Base-by-base conservation (phyloP, 2,797 vertebrate genomes). In the Harpagifer antarcticus region DNA sequence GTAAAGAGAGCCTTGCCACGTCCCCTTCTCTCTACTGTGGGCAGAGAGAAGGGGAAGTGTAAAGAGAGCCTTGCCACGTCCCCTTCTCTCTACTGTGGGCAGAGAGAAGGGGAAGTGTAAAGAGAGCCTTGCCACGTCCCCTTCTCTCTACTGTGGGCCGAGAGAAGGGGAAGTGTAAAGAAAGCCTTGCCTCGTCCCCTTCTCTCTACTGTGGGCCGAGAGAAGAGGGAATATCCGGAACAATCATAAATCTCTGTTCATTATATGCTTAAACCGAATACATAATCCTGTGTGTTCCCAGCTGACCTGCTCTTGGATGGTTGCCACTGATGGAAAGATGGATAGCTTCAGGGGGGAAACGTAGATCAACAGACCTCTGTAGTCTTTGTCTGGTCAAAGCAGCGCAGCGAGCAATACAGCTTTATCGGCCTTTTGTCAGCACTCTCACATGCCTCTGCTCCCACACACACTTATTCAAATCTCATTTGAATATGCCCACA, bases 341-440 rank as follows among this genome's bases (percentile, higher is more conserved):
- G 71, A 84, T 79, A 11, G 33, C 80, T 69, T 71, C 44, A 23
- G 58, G 19, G 49, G 61, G 33, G 42, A 54, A 15, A 13, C 54
- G 69, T 82, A 71, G 60, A 55, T 68, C 44, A 58, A 45, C 9
- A 6, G 55, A 53, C 62, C 67, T 78, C 72, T 81, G 37, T 80
- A 65, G 78, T 88, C 71, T 72, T 66, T 73, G 50, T 77, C 74
- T 79, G 68, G 43, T 76, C 79, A 81, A 47, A 66, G 59, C 76
- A 33, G 74, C 72, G 49, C 5, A 79, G 74, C 79, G 78, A 84
- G 81, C 73, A 68, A 20, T 69, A 73, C 77, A 63, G 84, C 85
- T 88, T 78, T 73, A 87, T 83, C 66, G 8, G 61, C 62, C 63
- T 54, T 7, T 74, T 81, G 81, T 89, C 88, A 87, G 87, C 85